Percentiles rank a stretch among this genome's conserved stretches.
Evolutionary conservation across 2,113 vertebrate genomes (phyloP).

Genomic region (Sula dactylatra): DNA sequence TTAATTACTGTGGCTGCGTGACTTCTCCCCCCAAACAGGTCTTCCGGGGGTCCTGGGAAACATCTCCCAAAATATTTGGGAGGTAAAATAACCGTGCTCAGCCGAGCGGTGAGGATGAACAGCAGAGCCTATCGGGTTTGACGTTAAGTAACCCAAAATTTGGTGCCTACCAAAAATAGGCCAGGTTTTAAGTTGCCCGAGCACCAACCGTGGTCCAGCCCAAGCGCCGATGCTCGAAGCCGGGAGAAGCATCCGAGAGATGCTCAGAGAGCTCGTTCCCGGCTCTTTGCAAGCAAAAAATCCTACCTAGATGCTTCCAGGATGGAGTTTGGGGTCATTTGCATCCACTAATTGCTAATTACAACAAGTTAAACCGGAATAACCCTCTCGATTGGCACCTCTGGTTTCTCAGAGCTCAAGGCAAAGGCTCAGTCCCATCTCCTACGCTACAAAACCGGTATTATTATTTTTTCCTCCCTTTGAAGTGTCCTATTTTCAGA

Average conservation of each 20-base stretch:
- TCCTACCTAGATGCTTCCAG: background rate
- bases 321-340: background rate
- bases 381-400: background rate
- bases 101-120: background rate
- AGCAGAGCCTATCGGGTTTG: background rate
- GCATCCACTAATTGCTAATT: background rate
- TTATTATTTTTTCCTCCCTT: background rate
- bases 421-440: background rate
- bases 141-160: background rate
- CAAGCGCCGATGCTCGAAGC: accelerated
- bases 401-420: background rate
- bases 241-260: background rate
- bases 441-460: background rate
- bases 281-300: background rate
- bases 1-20: accelerated
- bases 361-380: background rate
- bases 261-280: background rate
- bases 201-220: background rate
- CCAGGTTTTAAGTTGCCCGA: background rate
- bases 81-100: background rate
- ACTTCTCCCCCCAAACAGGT: accelerated
- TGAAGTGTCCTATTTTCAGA: background rate
- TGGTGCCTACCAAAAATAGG: no score
- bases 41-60: background rate
- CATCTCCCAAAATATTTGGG: background rate